Conservation (phyloP, 30 jellyfish, hydroid and myxozoan genomes). For the Aurelia aurita region DNA sequence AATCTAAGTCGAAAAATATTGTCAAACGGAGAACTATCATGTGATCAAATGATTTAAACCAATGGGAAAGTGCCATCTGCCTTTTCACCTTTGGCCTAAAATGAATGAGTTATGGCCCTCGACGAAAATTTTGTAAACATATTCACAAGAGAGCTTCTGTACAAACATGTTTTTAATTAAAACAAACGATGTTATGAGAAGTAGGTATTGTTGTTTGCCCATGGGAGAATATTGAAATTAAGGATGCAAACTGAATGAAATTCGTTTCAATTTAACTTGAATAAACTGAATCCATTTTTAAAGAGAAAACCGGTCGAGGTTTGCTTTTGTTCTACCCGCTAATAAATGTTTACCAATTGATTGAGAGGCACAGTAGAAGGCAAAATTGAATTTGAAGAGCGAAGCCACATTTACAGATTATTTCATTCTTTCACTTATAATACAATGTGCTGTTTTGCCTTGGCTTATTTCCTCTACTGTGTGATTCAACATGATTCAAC, state of each 20-base stretch:
- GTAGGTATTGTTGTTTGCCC: slow-evolving; percentile 21
- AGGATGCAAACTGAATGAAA: slow-evolving; percentile 7
- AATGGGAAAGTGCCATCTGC: slow-evolving; percentile 3
- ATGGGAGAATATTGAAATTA: slow-evolving; percentile 5
- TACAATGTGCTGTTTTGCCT: slow-evolving; percentile 23
- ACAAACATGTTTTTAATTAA: slow-evolving; percentile 1
- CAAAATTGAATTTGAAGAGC: slow-evolving; percentile 2
- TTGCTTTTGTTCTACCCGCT: not conserved
- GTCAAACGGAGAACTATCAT: too few relatives aligned
- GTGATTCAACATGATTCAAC: not conserved
- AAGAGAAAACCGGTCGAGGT: slow-evolving; percentile 8
- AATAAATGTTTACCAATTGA: slow-evolving; percentile 8
- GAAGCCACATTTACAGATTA: slow-evolving; percentile 51
- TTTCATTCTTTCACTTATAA: slow-evolving; percentile 2
- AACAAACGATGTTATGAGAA: slow-evolving; percentile 1
- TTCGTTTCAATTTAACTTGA: slow-evolving; percentile 23
- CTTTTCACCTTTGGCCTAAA: not conserved
- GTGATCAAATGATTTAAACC: not conserved
- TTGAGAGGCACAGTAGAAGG: not conserved
- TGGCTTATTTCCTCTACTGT: not conserved
- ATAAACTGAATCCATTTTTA: not conserved
- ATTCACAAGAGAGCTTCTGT: slow-evolving; percentile 1
- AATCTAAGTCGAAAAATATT: too few relatives aligned
- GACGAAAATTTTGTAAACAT: not conserved
- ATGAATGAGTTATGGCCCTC: not conserved